These are phyloP conservation scores for Rousettus leschenaultii DNA, from an alignment of 2,113 vertebrate species.

Conservation along the genomic window DNA sequence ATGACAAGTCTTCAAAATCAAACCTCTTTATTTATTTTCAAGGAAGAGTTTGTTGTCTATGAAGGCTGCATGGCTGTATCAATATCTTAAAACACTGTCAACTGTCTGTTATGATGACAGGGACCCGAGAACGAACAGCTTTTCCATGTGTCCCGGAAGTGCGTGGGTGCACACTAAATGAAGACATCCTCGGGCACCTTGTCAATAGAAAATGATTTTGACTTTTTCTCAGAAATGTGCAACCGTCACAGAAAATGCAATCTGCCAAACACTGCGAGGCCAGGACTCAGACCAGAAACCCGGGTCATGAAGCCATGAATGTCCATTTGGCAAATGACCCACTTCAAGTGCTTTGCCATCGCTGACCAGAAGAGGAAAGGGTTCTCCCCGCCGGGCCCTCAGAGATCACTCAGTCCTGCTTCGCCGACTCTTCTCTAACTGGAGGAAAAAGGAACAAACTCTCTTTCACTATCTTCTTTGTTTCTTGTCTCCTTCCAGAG, in stretches of 20 bases:
- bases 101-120: neutral
- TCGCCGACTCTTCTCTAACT: neutral
- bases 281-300: neutral
- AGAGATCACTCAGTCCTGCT: accelerated
- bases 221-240: neutral
- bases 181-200: neutral
- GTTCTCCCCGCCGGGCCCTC: too few species aligned
- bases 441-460: neutral
- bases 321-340: neutral
- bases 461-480: neutral
- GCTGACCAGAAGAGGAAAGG: neutral
- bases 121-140: neutral
- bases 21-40: slow-evolving; percentile 31
- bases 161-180: neutral
- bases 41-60: slow-evolving; percentile 60
- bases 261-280: neutral
- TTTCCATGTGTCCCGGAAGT: neutral
- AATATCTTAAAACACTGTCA: slow-evolving; percentile 16
- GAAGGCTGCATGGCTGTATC: slow-evolving; percentile 33
- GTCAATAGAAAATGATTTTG: neutral
- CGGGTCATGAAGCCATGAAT: neutral
- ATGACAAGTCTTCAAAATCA: slow-evolving; percentile 69
- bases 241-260: neutral
- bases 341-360: too few species aligned
- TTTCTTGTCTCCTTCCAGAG: neutral